Evolutionary conservation across 2,797 vertebrate species (phyloP).

Genomic region (Tachyglossus aculeatus): DNA sequence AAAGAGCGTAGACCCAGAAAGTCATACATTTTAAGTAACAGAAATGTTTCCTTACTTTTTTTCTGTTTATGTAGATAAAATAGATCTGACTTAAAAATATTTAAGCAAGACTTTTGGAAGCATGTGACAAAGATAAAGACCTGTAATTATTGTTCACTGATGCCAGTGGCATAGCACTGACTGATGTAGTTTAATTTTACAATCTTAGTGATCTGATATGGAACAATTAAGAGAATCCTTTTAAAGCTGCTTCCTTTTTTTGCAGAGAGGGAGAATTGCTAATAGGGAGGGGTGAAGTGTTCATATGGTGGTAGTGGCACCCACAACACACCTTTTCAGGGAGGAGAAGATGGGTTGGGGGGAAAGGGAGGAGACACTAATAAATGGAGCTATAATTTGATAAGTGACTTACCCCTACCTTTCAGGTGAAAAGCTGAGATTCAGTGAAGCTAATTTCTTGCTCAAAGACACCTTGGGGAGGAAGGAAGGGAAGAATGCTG

Average conservation of each 20-base stretch:
- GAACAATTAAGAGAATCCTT: neutral
- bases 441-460: no score
- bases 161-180: neutral
- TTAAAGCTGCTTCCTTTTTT: neutral
- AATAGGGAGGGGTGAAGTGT: neutral
- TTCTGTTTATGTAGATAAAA: constrained; percentile 31
- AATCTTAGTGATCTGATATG: neutral
- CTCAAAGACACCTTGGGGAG: no score
- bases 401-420: no score
- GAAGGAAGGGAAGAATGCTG: neutral
- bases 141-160: neutral
- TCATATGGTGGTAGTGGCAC: neutral
- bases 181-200: neutral
- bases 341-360: neutral
- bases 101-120: neutral
- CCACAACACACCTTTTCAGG: neutral
- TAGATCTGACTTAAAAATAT: neutral
- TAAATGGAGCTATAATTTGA: no score
- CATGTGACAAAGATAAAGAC: constrained; percentile 14
- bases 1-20: constrained; percentile 32
- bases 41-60: neutral
- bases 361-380: neutral
- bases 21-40: neutral
- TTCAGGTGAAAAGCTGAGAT: no score
- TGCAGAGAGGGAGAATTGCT: neutral